Evolutionary conservation across 2,797 vertebrate genomes (phyloP).

Genomic region (Mycteria americana): DNA sequence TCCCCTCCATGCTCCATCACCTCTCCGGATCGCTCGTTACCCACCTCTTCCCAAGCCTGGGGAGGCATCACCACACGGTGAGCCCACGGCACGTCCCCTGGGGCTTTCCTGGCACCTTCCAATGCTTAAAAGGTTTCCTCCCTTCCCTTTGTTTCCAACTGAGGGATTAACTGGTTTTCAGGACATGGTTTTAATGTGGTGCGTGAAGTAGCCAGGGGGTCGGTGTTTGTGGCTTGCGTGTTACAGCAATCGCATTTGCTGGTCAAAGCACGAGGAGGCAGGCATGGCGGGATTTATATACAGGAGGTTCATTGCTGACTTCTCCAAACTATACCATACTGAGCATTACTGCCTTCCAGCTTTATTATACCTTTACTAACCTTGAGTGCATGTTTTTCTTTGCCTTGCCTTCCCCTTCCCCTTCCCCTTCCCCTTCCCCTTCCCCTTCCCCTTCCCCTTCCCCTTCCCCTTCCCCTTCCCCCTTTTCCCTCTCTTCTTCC

Average conservation of each 20-base stretch:
- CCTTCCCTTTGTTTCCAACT: neutral
- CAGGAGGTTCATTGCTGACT: neutral
- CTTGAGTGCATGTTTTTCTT: neutral
- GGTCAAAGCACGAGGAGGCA: neutral
- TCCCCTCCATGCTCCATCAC: neutral
- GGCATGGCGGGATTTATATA: neutral
- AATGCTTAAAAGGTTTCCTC: neutral
- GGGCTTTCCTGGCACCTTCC: neutral
- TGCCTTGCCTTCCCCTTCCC: neutral
- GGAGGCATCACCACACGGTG: neutral
- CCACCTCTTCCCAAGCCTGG: neutral
- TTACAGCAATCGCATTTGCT: neutral
- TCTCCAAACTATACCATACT: neutral
- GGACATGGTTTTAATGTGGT: neutral
- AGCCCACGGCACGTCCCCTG: rapidly evolving
- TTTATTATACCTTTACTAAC: neutral
- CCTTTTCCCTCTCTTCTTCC: neutral
- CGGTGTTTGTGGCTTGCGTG: neutral
- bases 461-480: too few relatives aligned
- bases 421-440: too few relatives aligned
- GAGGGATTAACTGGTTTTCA: neutral
- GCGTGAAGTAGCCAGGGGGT: neutral
- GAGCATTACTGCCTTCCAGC: neutral
- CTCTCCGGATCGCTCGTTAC: neutral
- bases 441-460: too few relatives aligned